Percentiles rank a stretch among this genome's conserved stretches.
These are phyloP conservation scores for Geophilus truncorum DNA, from an alignment of 2,888 invertebrate species.

Conservation along the genomic window DNA sequence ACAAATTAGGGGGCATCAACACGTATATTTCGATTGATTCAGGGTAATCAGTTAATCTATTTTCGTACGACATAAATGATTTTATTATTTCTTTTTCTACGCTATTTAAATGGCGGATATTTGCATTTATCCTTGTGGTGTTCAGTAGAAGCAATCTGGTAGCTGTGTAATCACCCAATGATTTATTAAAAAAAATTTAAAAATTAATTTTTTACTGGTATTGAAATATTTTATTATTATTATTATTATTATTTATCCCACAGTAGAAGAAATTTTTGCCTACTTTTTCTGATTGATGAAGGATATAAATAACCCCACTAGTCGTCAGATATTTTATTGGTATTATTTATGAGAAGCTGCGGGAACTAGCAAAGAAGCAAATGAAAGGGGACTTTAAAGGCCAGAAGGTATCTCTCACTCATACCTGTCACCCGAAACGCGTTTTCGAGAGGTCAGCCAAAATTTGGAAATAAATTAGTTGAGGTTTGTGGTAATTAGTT, in stretches of 20 bases:
- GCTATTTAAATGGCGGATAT: no score
- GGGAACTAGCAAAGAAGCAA: constrained; percentile 25
- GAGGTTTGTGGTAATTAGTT: constrained; percentile 1
- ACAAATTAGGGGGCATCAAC: no score
- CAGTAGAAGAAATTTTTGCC: neutral
- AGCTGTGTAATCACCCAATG: neutral
- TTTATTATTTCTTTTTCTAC: no score
- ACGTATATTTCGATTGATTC: no score
- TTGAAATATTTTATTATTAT: neutral
- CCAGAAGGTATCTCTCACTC: constrained; percentile 27
- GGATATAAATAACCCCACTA: constrained; percentile 7
- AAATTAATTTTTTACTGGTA: neutral
- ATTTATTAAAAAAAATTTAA: neutral
- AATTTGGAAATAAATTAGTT: constrained; percentile 6
- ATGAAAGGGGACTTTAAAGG: constrained; percentile 27
- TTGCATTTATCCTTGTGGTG: no score
- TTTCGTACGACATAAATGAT: no score
- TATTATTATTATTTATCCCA: neutral
- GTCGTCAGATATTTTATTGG: constrained; percentile 27
- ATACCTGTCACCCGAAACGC: constrained; percentile 7
- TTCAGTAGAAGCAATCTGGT: no score
- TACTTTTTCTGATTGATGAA: constrained; percentile 3
- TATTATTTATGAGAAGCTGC: constrained; percentile 23
- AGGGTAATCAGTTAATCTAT: no score
- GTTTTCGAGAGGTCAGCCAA: neutral